Percentiles rank a stretch among this genome's conserved stretches.
These are phyloP conservation scores for Mobula birostris DNA, from an alignment of 2,113 vertebrate species.

Conservation along the genomic window DNA sequence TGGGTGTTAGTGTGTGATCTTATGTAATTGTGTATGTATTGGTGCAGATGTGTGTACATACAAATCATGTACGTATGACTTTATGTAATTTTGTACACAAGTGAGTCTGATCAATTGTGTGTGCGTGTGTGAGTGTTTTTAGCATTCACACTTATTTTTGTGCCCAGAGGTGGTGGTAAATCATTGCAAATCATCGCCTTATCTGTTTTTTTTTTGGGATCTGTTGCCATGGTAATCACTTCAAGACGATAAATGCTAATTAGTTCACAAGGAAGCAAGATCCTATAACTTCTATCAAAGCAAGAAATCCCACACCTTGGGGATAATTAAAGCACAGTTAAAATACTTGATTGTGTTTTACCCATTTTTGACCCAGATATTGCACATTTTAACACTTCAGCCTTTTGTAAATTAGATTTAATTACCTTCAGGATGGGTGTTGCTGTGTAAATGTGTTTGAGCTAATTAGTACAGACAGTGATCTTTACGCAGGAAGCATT, in stretches of 20 bases:
- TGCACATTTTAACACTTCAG: neutral
- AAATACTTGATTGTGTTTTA: neutral
- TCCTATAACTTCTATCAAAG: neutral
- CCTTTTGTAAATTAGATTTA: neutral
- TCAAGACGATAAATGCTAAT: slow-evolving; percentile 24
- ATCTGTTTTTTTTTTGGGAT: slow-evolving; percentile 1
- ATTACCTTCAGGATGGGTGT: neutral
- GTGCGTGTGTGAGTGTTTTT: neutral
- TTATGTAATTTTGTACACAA: too few species aligned
- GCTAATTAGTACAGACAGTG: neutral
- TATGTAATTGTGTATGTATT: too few species aligned
- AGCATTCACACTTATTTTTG: neutral
- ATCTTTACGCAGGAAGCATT: neutral
- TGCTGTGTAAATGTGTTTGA: neutral
- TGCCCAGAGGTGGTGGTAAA: neutral
- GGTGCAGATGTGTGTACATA: too few species aligned
- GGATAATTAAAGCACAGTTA: neutral
- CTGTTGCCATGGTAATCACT: slow-evolving; percentile 28
- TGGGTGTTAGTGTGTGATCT: neutral
- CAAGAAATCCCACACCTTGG: neutral
- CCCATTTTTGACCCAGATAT: neutral
- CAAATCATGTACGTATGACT: too few species aligned
- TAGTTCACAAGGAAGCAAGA: slow-evolving; percentile 7
- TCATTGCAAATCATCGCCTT: too few species aligned
- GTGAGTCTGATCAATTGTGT: neutral